Percentiles rank a stretch among this genome's conserved stretches.
Conservation (phyloP, 2,888 invertebrate genomes). For the Metopia argyrocephala region DNA sequence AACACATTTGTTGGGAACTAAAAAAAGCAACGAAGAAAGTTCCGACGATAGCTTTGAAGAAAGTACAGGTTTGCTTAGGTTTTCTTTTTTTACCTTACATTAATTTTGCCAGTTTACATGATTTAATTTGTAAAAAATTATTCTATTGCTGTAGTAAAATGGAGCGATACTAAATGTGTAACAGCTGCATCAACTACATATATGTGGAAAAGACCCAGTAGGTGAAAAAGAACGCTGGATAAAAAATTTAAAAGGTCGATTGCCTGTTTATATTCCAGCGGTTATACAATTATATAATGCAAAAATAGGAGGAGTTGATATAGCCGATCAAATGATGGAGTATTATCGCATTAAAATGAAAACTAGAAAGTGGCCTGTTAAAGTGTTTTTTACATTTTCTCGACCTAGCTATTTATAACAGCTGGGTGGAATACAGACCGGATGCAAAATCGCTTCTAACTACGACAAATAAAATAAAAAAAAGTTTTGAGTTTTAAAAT, state of each 20-base stretch:
- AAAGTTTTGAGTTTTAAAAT: conserved; percentile 1
- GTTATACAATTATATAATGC: no score
- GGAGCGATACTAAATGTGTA: no score
- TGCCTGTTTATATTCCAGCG: conserved; percentile 36
- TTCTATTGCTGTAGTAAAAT: conserved; percentile 30
- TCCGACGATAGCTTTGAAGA: no score
- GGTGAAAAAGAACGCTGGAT: conserved; percentile 36
- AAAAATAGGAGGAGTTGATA: conserved; percentile 44
- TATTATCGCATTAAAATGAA: no score
- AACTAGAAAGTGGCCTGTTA: conserved; percentile 50
- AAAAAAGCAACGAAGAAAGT: background rate
- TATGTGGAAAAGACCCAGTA: conserved; percentile 12
- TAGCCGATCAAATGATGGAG: no score
- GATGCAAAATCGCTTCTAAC: conserved; percentile 21
- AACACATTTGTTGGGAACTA: background rate
- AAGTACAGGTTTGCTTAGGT: background rate
- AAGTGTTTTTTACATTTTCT: conserved; percentile 53
- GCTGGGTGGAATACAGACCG: conserved; percentile 47
- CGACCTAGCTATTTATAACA: no score
- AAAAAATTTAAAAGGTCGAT: conserved; percentile 39
- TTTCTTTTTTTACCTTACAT: no score
- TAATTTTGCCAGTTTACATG: no score
- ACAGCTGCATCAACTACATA: no score
- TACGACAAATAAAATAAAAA: conserved; percentile 13
- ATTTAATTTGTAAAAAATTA: no score